Conservation (phyloP, 2,113 vertebrate species). For the Rhinogobius similis region DNA sequence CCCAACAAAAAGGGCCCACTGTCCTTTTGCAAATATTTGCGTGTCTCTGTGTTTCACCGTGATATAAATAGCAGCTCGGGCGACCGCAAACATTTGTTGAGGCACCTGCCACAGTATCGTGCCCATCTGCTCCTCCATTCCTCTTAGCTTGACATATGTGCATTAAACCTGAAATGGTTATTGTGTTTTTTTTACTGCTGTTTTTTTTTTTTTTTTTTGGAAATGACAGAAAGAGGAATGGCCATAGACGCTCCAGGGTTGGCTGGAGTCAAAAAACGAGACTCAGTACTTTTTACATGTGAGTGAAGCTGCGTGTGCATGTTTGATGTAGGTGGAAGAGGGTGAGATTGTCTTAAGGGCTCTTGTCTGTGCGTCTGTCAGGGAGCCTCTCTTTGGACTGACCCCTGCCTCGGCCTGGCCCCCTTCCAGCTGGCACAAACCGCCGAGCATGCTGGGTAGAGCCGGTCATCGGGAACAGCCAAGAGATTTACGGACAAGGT, state of each 20-base stretch:
- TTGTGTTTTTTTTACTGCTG: constrained; percentile 55
- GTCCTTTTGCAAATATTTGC: constrained; percentile 78
- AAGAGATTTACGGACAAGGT: constrained; percentile 67
- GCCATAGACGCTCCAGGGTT: constrained; percentile 47
- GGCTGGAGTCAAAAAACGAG: constrained; percentile 62
- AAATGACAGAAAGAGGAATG: constrained; percentile 47
- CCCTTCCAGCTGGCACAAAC: constrained; percentile 70
- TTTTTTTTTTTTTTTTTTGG: constrained; percentile 15
- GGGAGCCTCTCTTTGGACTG: constrained; percentile 62
- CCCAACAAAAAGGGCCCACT: constrained; percentile 61
- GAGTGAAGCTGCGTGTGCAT: constrained; percentile 56
- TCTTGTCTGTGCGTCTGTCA: constrained; percentile 36
- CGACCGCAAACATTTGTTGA: constrained; percentile 79
- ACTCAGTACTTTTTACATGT: constrained; percentile 61
- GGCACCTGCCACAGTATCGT: constrained; percentile 75
- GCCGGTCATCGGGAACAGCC: constrained; percentile 47
- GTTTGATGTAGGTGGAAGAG: constrained; percentile 52
- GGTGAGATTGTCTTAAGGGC: constrained; percentile 12
- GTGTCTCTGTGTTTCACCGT: constrained; percentile 69
- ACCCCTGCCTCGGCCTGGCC: constrained; percentile 66
- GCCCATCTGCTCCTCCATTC: constrained; percentile 79
- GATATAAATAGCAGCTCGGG: constrained; percentile 81
- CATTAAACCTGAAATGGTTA: constrained; percentile 74
- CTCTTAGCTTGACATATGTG: constrained; percentile 77
- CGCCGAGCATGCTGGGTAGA: constrained; percentile 57